Evolutionary conservation across 1,140 invertebrate species (phyloP), one percentile per base, ranked within the genome.

Genomic region (Hyles euphorbiae): DNA sequence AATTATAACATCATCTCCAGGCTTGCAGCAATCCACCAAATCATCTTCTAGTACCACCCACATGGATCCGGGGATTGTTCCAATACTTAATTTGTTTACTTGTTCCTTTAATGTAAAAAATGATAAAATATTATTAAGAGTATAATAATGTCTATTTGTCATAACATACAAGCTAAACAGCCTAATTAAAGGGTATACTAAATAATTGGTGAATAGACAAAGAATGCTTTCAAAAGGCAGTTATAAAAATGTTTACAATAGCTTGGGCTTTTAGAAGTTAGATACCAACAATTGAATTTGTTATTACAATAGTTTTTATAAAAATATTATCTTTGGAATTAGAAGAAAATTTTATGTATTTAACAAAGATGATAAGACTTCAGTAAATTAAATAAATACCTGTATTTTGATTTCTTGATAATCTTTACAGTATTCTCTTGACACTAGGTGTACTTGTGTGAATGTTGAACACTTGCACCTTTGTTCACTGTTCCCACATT

Each of bases 391-490:
- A 22, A 22, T 22, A 22, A 22, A 22, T 22, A 93, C 94, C 87
- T 96, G 94, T 74, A 96, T 91, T 90, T 96, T 97, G 12, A 98
- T 93, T 91, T 98, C 96, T 89, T 98, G 96, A 88, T 96, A 97
- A 90, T 98, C 96, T 67, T 93, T 93, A 76, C 93, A 96, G 74
- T 94, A 92, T 56, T 92, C 88, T 67, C 92, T 90, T 52, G 92
- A 89, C 46, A 93, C 79, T 32, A 89, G 76, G 59, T 91, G 90
- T 34, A 90, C 76, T 60, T 77, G 84, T 69, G 81, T 90, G 73
- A 91, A 90, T 56, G 83, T 91, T 10, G 83, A 87, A 72, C 90
- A 84, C 69, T 81, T 90, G 81, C 93, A 94, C 40, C 82, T 76
- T 5, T 47, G 85, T 45, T 91, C 90, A 50, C 90, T 87, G 82